These are phyloP conservation scores for Keiferia lycopersicella DNA, from an alignment of 2,888 invertebrate species.

Conservation along the genomic window DNA sequence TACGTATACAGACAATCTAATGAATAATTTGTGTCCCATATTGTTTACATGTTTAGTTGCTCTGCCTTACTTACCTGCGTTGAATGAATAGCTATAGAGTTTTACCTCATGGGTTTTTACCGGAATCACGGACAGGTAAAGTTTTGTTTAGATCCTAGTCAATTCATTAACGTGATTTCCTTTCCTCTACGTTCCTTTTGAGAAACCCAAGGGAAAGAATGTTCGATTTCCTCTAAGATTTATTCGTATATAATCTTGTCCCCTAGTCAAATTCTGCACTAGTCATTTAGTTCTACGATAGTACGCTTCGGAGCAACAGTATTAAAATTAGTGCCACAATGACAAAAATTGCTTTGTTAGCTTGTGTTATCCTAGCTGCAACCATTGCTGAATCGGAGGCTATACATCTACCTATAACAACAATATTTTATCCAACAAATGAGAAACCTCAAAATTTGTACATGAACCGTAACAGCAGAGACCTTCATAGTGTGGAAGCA, in stretches of 20 bases:
- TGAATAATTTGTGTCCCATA: too few relatives aligned
- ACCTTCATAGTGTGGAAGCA: not conserved
- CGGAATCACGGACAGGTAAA: not conserved
- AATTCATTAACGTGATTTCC: conserved; percentile 1
- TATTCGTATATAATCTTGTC: not conserved
- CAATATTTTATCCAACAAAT: not conserved
- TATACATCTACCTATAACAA: conserved; percentile 3
- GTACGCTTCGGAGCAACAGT: not conserved
- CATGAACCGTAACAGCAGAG: not conserved
- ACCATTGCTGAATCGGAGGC: not conserved
- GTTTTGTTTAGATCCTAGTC: not conserved
- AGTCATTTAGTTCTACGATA: not conserved
- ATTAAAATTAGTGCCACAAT: not conserved
- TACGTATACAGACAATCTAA: too few relatives aligned
- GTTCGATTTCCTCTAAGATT: not conserved
- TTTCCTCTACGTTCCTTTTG: not conserved
- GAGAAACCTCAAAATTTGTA: not conserved
- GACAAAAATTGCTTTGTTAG: not conserved
- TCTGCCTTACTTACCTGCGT: too few relatives aligned
- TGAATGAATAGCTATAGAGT: not conserved
- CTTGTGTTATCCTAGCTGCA: not conserved
- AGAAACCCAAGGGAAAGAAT: not conserved
- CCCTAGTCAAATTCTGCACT: not conserved
- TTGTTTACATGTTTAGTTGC: too few relatives aligned
- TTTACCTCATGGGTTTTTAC: conserved; percentile 4